Percentiles rank a stretch among this genome's conserved stretches.
Evolutionary conservation across 1,140 invertebrate genomes (phyloP).

Genomic region (Berghia stephanieae): DNA sequence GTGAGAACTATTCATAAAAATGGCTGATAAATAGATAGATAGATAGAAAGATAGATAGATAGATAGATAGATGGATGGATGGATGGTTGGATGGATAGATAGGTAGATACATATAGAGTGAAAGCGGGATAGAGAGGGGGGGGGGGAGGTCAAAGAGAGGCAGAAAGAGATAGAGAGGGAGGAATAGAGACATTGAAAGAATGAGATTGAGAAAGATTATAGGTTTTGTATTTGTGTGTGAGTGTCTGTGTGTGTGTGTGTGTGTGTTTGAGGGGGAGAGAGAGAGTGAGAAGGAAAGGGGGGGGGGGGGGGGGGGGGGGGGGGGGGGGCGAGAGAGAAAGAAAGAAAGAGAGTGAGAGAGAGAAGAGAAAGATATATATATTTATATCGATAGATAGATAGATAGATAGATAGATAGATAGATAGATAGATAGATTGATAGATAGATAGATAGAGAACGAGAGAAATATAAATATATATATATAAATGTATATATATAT

Average conservation of each 20-base stretch:
- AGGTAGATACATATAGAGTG: too few species aligned
- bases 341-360: not conserved
- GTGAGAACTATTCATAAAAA: too few species aligned
- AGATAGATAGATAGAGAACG: too few species aligned
- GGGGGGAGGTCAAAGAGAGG: not conserved
- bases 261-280: not conserved
- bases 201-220: not conserved
- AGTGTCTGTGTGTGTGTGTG: not conserved
- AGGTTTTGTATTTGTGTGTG: not conserved
- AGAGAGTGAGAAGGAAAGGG: not conserved
- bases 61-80: too few species aligned
- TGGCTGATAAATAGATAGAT: too few species aligned
- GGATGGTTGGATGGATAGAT: too few species aligned
- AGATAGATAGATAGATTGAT: too few species aligned
- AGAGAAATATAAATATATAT: too few species aligned
- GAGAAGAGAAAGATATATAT: not conserved
- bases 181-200: not conserved
- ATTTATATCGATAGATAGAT: slow-evolving; percentile 14
- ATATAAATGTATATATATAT: too few species aligned
- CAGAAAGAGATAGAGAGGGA: not conserved
- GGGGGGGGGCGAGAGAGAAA: not conserved
- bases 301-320: not conserved
- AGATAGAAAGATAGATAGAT: too few species aligned
- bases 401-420: slow-evolving; percentile 9
- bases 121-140: slow-evolving; percentile 3